A percentile compares a stretch with the other conserved stretches of the same genome.
These are phyloP conservation scores for Mesodorylaimus sp. DNA, from an alignment of 2,888 invertebrate genomes.

Conservation along the genomic window DNA sequence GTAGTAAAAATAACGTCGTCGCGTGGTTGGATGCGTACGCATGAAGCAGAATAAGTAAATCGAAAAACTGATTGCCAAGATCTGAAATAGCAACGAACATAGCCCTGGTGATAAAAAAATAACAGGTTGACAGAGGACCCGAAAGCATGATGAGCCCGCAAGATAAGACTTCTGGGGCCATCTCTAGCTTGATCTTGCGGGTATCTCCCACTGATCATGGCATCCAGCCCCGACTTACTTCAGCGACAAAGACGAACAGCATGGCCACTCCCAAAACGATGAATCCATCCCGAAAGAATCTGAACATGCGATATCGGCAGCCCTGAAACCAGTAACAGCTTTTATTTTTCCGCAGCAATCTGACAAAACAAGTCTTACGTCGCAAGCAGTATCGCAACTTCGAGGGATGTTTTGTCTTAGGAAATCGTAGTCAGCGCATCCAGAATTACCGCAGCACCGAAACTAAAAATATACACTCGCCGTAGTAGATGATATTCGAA, in stretches of 20 bases:
- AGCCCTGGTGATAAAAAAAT: too few relatives aligned
- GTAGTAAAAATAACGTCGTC: too few relatives aligned
- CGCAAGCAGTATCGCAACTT: slow-evolving; percentile 26
- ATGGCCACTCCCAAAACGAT: background rate
- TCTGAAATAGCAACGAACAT: too few relatives aligned
- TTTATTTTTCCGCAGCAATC: background rate
- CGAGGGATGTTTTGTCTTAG: slow-evolving; percentile 26
- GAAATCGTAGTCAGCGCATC: slow-evolving; percentile 24
- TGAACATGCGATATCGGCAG: background rate
- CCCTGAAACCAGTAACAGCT: background rate
- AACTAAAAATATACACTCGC: slow-evolving; percentile 2
- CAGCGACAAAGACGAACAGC: background rate
- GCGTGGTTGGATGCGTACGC: too few relatives aligned
- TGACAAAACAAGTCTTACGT: slow-evolving; percentile 13
- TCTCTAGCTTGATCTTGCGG: too few relatives aligned
- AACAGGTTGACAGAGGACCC: too few relatives aligned
- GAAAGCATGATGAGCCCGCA: too few relatives aligned
- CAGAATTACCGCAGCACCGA: slow-evolving; percentile 20
- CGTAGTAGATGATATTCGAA: background rate
- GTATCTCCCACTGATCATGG: too few relatives aligned
- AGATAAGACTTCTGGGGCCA: too few relatives aligned
- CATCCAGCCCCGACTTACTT: too few relatives aligned
- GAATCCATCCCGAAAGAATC: background rate
- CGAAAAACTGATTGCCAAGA: too few relatives aligned
- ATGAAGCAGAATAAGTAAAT: too few relatives aligned